These are phyloP conservation scores for Pterostichus niger DNA, from an alignment of 2,888 invertebrate genomes.

Conservation along the genomic window DNA sequence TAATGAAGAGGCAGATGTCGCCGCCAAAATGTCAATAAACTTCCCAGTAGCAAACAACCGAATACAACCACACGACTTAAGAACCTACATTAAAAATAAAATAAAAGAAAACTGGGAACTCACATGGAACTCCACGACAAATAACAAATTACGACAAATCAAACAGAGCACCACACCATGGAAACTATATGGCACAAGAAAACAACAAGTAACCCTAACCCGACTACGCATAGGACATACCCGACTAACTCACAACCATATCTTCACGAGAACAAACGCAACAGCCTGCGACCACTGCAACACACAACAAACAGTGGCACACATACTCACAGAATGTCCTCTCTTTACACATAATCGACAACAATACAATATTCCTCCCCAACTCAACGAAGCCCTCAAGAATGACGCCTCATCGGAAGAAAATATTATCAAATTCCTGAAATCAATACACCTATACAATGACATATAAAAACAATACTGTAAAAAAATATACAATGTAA, in stretches of 20 bases:
- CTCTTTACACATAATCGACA: no score
- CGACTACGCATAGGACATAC: not conserved
- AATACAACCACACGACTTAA: not conserved
- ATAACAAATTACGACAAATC: constrained; percentile 15
- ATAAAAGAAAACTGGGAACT: not conserved
- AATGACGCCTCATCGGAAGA: no score
- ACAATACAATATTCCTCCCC: no score
- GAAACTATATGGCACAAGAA: not conserved
- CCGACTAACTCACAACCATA: not conserved
- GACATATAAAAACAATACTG: no score
- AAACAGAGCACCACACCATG: not conserved
- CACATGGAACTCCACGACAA: not conserved
- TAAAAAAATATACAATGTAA: no score
- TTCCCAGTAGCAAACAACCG: not conserved
- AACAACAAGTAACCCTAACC: not conserved
- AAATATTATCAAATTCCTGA: no score
- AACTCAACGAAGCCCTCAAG: no score
- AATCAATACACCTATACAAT: no score
- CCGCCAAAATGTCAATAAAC: not conserved
- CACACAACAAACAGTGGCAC: no score
- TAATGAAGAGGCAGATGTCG: not conserved
- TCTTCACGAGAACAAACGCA: not conserved
- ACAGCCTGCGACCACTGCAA: no score
- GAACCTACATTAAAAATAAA: not conserved
- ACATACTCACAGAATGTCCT: no score